Evolutionary conservation across 2,888 invertebrate genomes (phyloP).

Genomic region (Mesochorus sp.): DNA sequence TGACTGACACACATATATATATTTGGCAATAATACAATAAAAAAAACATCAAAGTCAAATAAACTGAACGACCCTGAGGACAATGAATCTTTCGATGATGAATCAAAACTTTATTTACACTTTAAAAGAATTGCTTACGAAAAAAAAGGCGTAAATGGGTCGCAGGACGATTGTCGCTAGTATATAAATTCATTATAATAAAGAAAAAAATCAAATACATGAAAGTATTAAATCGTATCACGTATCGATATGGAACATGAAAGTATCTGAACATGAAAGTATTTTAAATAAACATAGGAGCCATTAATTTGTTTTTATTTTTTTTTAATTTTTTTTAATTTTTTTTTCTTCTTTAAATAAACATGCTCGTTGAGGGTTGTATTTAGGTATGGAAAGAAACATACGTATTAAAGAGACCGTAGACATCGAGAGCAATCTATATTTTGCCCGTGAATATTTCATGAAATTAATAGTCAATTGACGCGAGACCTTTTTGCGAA

Average conservation of each 20-base stretch:
- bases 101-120: background rate
- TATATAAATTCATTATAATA: conserved; percentile 13
- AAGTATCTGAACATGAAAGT: conserved; percentile 72
- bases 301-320: conserved; percentile 20
- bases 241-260: conserved; percentile 72
- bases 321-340: conserved; percentile 17
- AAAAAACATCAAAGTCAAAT: background rate
- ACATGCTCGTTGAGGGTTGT: conserved; percentile 53
- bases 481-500: conserved; percentile 77
- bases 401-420: conserved; percentile 19
- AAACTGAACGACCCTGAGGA: background rate
- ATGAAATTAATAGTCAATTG: conserved; percentile 81
- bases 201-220: conserved; percentile 58
- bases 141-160: conserved; percentile 19
- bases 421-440: conserved; percentile 43
- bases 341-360: background rate
- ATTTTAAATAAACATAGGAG: conserved; percentile 65
- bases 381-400: conserved; percentile 20
- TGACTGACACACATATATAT: conserved; percentile 44
- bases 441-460: conserved; percentile 68
- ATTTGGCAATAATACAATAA: conserved; percentile 60
- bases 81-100: background rate
- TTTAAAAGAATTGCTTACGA: background rate
- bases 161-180: conserved; percentile 51
- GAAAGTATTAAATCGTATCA: conserved; percentile 75